phyloP scores from a whole-genome alignment of 2,797 vertebrate genomes.

The Fringilla coelebs region DNA sequence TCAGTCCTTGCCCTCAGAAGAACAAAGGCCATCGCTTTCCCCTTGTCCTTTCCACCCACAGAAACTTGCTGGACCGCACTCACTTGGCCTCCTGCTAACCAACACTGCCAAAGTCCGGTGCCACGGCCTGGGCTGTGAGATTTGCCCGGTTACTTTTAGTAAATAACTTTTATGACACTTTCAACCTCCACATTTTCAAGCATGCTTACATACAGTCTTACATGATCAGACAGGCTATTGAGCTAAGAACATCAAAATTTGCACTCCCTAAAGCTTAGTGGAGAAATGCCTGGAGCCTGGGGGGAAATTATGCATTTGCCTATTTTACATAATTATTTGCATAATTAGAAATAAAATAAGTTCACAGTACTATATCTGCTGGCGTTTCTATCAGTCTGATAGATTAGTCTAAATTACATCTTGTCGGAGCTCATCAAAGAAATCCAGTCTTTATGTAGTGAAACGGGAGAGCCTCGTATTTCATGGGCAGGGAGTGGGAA shows the following conservation, averaged over 20 bases:
- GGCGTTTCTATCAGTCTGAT: conserved; percentile 38
- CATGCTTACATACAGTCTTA: neutral
- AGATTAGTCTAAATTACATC: neutral
- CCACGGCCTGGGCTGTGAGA: neutral
- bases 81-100: neutral
- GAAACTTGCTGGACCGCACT: neutral
- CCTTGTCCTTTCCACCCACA: neutral
- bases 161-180: neutral
- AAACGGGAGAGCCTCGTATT: neutral
- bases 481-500: neutral
- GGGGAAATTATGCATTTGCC: neutral
- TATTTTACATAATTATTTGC: conserved; percentile 29
- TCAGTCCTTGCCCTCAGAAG: conserved; percentile 49
- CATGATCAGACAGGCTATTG: conserved; percentile 54
- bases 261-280: conserved; percentile 35
- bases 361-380: neutral
- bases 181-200: neutral
- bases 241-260: conserved; percentile 35
- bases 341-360: conserved; percentile 50
- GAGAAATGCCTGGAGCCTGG: conserved; percentile 26
- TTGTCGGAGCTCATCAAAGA: neutral
- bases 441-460: neutral
- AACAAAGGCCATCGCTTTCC: conserved; percentile 51
- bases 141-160: neutral
- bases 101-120: neutral